Percentiles rank a stretch among this genome's conserved stretches.
Evolutionary conservation across 2,797 vertebrate genomes (phyloP).

Genomic region (Distichodus sexfasciatus): DNA sequence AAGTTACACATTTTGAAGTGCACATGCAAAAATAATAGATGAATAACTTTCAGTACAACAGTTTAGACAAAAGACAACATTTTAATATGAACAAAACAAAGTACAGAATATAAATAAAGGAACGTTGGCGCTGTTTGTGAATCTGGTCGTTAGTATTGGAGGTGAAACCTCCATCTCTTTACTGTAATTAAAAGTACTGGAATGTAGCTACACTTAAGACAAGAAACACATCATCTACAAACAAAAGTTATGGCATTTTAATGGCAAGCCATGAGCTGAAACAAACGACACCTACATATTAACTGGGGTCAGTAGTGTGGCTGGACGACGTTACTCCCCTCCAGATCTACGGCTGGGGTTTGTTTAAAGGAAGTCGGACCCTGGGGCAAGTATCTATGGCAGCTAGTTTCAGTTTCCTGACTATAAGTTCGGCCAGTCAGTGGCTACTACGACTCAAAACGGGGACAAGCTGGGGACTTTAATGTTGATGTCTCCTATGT

Average conservation of each 20-base stretch:
- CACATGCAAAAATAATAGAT: no score
- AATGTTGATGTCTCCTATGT: slow-evolving; percentile 93
- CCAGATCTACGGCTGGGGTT: not conserved
- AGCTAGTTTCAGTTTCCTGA: not conserved
- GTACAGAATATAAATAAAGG: slow-evolving; percentile 25
- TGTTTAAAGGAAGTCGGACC: not conserved
- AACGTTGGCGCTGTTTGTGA: not conserved
- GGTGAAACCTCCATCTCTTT: not conserved
- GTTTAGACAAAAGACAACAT: not conserved
- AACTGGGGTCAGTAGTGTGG: not conserved
- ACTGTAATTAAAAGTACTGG: not conserved
- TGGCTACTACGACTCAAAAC: slow-evolving; percentile 67
- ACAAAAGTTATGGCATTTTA: not conserved
- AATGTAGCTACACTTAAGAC: slow-evolving; percentile 9
- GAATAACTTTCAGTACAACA: no score
- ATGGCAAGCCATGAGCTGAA: not conserved
- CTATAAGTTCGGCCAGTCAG: slow-evolving; percentile 12
- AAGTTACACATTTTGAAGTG: no score
- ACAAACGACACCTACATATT: not conserved
- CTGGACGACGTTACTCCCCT: not conserved
- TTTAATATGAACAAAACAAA: slow-evolving; percentile 10
- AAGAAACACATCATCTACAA: not conserved
- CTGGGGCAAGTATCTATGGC: slow-evolving; percentile 2
- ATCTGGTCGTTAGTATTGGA: not conserved
- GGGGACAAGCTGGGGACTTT: slow-evolving; percentile 92